Base-by-base conservation (phyloP, 1,140 invertebrate species). In the Magallana gigas region DNA sequence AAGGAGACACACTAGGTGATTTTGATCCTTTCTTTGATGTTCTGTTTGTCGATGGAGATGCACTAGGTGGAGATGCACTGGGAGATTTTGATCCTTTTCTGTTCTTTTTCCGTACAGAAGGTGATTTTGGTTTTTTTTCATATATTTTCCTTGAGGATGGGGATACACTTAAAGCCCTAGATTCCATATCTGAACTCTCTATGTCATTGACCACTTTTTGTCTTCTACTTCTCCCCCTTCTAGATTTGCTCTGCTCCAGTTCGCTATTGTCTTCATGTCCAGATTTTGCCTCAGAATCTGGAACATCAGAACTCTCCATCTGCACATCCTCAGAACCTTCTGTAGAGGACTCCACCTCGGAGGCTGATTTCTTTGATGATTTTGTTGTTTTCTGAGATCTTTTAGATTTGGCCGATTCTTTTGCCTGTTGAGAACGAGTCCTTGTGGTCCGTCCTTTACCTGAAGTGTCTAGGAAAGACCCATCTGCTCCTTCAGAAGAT, bases 381-480 rank as follows among this genome's bases (percentile, higher is more conserved):
- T 85, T 85, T 48, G 84, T 59, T 1, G 83, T 84, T 62, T 16
- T 64, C 16, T 14, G 48, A n/a, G 84, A 68, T 68, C 16, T 85
- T 36, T 68, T n/a, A 11, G 84, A 76, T 76, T 9, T 12, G 11
- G 68, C 9, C 9, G 8, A 9, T 18, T 71, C 64, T 71, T 71
- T 29, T 9, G 23, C 11, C 9, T 29, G 36, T 64, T 64, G 16
- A n/a, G 16, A 7, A 6, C 16, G 60, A 64, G 60, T n/a, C 18
- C 18, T 64, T 64, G 16, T 64, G 16, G 68, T 76, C 23, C 18
- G 23, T 29, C 23, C 23, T 18, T 71, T 23, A 29, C 0, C 11
- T 76, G 68, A 76, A 29, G 9, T 23, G 36, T 29, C 23, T 23
- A 76, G 68, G 9, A 76, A 76, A 76, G 68, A 76, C 36, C 68